Base-by-base conservation (phyloP, 92 coral and sea anemone species). In the Heliopora coerulea region DNA sequence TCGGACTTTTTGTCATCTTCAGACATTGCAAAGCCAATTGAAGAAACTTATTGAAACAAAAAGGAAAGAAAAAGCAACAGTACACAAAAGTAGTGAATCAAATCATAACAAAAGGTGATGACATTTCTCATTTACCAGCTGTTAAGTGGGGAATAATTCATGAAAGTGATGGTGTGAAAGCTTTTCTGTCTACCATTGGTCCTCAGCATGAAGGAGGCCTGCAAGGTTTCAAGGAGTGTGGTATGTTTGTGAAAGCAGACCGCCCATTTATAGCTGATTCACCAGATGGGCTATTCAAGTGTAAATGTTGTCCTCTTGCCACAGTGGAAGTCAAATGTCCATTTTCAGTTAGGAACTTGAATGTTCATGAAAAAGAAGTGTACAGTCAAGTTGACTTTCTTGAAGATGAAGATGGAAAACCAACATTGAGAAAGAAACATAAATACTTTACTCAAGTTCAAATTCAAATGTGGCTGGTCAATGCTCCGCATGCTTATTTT, bases 391-490 rank as follows among this genome's bases (percentile, higher is more conserved):
- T 75, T 50, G 58, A 50, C 20, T 50, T 50, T 50, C 17, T 50
- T 7, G 58, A 50, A 23, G 26, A 50, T 3, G 26, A 23, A 17
- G 26, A 50, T 50, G 58, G 58, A 39, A 44, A 39, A 35, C 88
- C 88, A 54, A 56, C 82, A 75, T 50, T 84, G 66, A 84, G 74
- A 34, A 56, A 69, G 60, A 65, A 84, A 21, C 88, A 80, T 81
- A 84, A 80, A 65, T 84, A 84, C 62, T 80, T 59, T 42, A 84
- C 88, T 40, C 88, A 84, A 80, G 78, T 84, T 40, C 73, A 73
- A 57, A 78, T 82, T n/a, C 86, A 85, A 60, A 85, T 81, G 86
- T 64, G 72, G 72, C 0, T 64, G 31, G 2, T 3, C 17, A 26
- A 37, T 59, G 64, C 33, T 54, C 6, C n/a, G 3, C 80, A 74